Evolutionary conservation across 1,140 invertebrate species (phyloP).

Genomic region (Meloidogyne exigua): DNA sequence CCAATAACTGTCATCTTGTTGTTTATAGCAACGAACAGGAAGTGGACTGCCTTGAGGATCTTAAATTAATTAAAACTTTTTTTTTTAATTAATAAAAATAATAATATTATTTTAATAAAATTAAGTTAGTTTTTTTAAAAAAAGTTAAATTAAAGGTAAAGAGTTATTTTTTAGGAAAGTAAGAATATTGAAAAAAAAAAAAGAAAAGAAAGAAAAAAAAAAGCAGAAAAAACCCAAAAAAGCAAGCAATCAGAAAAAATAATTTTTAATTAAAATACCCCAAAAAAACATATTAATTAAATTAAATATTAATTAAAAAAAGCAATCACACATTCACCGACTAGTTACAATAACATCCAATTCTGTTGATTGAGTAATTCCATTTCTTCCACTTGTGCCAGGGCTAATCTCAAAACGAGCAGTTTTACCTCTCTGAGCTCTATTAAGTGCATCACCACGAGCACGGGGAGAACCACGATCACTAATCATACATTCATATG

Average conservation of each 20-base stretch:
- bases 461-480: constrained; percentile 54
- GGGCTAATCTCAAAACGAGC: constrained; percentile 71
- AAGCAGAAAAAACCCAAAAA: constrained; percentile 15
- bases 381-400: constrained; percentile 59
- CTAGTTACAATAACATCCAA: constrained; percentile 67
- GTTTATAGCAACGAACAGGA: constrained; percentile 88
- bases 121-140: constrained; percentile 12
- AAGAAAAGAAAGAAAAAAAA: not conserved
- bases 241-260: not conserved
- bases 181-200: constrained; percentile 12
- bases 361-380: constrained; percentile 60
- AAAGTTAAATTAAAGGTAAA: not conserved
- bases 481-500: constrained; percentile 57
- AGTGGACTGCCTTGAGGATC: constrained; percentile 83
- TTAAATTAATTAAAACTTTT: constrained; percentile 45
- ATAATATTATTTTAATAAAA: not conserved
- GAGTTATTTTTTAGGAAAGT: not conserved
- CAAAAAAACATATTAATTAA: not conserved
- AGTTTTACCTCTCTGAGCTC: constrained; percentile 69
- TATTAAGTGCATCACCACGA: constrained; percentile 68
- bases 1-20: constrained; percentile 85
- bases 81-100: constrained; percentile 19
- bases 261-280: not conserved
- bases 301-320: constrained; percentile 10
- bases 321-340: constrained; percentile 33